Evolutionary conservation across 1,140 invertebrate genomes (phyloP).

Genomic region (Cecropterus lyciades): DNA sequence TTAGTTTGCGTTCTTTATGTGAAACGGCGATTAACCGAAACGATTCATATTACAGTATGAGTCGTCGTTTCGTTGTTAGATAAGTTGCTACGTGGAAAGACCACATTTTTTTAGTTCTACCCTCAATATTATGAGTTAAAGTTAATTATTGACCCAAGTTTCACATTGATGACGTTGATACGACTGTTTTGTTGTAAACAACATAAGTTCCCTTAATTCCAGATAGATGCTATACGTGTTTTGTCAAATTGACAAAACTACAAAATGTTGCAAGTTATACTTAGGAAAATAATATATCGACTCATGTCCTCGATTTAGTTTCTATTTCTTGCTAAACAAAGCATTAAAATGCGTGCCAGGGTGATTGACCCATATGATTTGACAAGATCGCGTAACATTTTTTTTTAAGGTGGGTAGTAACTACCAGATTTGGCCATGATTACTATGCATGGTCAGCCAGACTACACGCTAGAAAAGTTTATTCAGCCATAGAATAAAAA

Average conservation of each 20-base stretch:
- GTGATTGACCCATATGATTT: slow-evolving; percentile 29
- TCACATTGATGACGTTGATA: slow-evolving; percentile 79
- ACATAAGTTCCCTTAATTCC: slow-evolving; percentile 33
- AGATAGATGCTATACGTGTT: background rate
- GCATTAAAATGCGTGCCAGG: background rate
- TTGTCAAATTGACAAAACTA: slow-evolving; percentile 3
- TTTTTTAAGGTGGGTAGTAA: slow-evolving; percentile 24
- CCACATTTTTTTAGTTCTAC: slow-evolving; percentile 65
- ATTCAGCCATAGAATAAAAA: too few species aligned
- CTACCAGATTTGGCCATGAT: background rate
- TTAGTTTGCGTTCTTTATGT: slow-evolving; percentile 32
- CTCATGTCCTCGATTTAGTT: too few species aligned
- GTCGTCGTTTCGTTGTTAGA: background rate
- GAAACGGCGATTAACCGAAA: slow-evolving; percentile 12
- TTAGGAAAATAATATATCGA: too few species aligned
- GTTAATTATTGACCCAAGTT: slow-evolving; percentile 54
- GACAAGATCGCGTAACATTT: background rate
- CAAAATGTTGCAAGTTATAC: background rate
- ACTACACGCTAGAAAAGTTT: too few species aligned
- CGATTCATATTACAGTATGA: slow-evolving; percentile 4
- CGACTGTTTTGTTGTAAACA: slow-evolving; percentile 57
- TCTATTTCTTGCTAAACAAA: too few species aligned
- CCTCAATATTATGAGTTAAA: slow-evolving; percentile 49
- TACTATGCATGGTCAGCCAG: background rate
- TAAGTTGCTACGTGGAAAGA: slow-evolving; percentile 33